Percentiles rank a stretch among this genome's conserved stretches.
Evolutionary conservation across 2,888 invertebrate species (phyloP).

Genomic region (Noctua janthina): DNA sequence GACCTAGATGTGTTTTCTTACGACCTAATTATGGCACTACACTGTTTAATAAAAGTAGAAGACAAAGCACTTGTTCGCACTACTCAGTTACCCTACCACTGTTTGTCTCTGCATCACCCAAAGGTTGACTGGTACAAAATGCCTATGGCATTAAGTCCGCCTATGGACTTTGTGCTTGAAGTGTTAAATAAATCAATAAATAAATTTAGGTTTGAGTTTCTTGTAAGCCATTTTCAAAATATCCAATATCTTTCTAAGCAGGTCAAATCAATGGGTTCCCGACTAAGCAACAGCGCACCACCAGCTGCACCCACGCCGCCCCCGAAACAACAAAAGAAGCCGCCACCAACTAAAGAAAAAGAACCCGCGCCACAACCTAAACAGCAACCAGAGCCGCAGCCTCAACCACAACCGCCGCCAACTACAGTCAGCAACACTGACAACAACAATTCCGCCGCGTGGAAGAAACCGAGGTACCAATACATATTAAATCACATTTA

Average conservation of each 20-base stretch:
- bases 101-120: too few species aligned
- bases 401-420: conserved; percentile 65
- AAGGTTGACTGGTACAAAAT: too few species aligned
- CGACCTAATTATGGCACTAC: too few species aligned
- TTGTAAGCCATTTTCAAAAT: background rate
- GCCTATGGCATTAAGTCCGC: too few species aligned
- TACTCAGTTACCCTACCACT: background rate
- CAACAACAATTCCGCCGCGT: conserved; percentile 84
- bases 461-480: conserved; percentile 87
- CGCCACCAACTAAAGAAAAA: conserved; percentile 53
- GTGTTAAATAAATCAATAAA: too few species aligned
- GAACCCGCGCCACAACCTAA: conserved; percentile 69
- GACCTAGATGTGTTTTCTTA: background rate
- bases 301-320: conserved; percentile 89
- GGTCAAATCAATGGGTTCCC: conserved; percentile 86
- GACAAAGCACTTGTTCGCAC: background rate
- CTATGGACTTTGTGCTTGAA: too few species aligned
- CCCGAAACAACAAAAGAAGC: conserved; percentile 56
- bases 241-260: conserved; percentile 80
- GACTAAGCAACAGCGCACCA: conserved; percentile 86
- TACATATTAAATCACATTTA: background rate
- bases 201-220: background rate
- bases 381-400: conserved; percentile 47
- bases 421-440: conserved; percentile 45
- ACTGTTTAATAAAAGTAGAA: background rate